Base-by-base conservation (phyloP, 2,113 vertebrate species). In the rat (Rattus norvegicus) region DNA sequence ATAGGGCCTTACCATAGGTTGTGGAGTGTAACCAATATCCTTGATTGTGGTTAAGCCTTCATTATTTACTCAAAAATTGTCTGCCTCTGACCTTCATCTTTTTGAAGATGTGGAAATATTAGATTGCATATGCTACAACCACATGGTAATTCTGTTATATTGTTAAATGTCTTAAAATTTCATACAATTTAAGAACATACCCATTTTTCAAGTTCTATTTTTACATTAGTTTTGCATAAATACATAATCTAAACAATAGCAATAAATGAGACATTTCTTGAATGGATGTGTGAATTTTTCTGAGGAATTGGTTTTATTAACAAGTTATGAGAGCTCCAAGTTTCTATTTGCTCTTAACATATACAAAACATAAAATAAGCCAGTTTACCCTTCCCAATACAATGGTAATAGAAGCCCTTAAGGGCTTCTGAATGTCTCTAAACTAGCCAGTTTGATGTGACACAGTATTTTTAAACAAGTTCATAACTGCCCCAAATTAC, bases 301-400 rank as follows among this genome's bases (percentile, higher is more conserved):
- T 47, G 91, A 94, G 54, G 43, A 90, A 97, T 95, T 90, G 88
- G 92, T 92, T 84, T 94, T 52, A 83, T 65, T 95, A 0, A 1
- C 72, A 89, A 77, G 36, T 7, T 75, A 17, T 90, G 28, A 1
- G 30, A 61, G 75, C 30, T 79, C 43, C 2, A 52, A 61, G 28
- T 8, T 56, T 85, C 77, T 95, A 95, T 98, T 93, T 95, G 14
- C 2, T 70, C 70, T 73, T n/a, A 95, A 70, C 2, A 92, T 92
- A 95, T 77, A 96, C 93, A 95, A 97, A 96, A 95, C 65, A 90
- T 52, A 94, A 96, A 96, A 95, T 97, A 87, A 87, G 39, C 20
- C 20, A 80, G 61, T 14, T 95, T 95, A 56, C 94, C 17, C 93
- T 97, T 98, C 94, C 19, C n/a, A 88, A 86, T 80, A 84, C 94